Base-by-base conservation (phyloP, 2,113 vertebrate species). In the Pterocles burchelli region DNA sequence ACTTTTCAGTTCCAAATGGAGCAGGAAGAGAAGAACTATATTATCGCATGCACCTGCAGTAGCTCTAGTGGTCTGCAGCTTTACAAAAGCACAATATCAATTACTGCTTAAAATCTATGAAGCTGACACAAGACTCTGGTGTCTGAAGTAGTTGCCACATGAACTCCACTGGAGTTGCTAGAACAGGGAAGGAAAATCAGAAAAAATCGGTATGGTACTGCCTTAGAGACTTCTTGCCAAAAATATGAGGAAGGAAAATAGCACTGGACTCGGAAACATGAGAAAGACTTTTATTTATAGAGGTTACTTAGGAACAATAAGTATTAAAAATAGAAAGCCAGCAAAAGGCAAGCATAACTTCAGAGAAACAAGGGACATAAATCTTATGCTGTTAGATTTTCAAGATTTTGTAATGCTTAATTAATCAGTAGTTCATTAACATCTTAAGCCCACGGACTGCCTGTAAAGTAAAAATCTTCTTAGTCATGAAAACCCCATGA, bases 61-160 rank as follows among this genome's bases (percentile, higher is more conserved):
- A 86, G 48, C 46, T 93, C 28, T 78, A 78, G 22, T 62, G 43
- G 33, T 51, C 66, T 86, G 45, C 38, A 70, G 67, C 63, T 91
- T 77, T 63, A 82, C 24, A 94, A 77, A 94, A 77, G 54, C 21
- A 58, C 49, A 63, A 62, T 19, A 52, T 41, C 57, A 90, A 89
- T 93, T 90, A 73, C 52, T 73, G n/a, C 54, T 26, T 54, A 46
- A 91, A 94, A 93, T 95, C 55, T 74, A 59, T 73, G 74, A 93
- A 62, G 75, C 62, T 79, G 65, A 66, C 68, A 76, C 26, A 61
- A 62, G 58, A 58, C 19, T 71, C 31, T 41, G 36, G 25, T 52
- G 81, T 78, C 66, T 85, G 57, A 93, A 79, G 29, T 21, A 70
- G 72, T 29, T 80, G 67, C 41, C 54, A 57, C 45, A 54, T 25